Conservation (phyloP, 2,888 invertebrate genomes). For the Aphelenchoides bicaudatus region DNA sequence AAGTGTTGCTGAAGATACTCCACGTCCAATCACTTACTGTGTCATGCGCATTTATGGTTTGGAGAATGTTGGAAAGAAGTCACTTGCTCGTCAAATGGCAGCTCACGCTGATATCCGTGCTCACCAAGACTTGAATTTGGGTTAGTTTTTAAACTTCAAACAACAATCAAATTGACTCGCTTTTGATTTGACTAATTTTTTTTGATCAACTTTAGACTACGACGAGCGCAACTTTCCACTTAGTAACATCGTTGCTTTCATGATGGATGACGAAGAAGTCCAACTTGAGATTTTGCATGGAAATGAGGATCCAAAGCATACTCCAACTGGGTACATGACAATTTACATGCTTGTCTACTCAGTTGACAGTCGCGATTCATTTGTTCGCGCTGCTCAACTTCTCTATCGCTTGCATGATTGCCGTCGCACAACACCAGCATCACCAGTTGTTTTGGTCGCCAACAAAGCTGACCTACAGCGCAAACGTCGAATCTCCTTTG, state of each 20-base stretch:
- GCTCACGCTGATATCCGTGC: constrained; percentile 42
- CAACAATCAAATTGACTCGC: background rate
- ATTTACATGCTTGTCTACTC: constrained; percentile 49
- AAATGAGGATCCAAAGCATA: constrained; percentile 33
- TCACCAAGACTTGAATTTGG: background rate
- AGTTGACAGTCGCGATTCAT: constrained; percentile 51
- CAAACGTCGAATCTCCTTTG: constrained; percentile 46
- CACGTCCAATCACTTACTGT: constrained; percentile 13
- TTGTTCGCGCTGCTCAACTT: constrained; percentile 43
- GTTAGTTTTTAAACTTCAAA: background rate
- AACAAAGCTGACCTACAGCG: constrained; percentile 57
- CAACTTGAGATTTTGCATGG: constrained; percentile 53
- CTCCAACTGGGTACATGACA: constrained; percentile 32
- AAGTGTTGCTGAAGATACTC: constrained; percentile 31
- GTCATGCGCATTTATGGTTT: constrained; percentile 45
- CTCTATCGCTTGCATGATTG: constrained; percentile 37
- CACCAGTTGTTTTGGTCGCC: constrained; percentile 45
- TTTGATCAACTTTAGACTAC: too few relatives aligned
- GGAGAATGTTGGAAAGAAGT: constrained; percentile 47
- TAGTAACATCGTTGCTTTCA: constrained; percentile 44
- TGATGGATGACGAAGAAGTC: constrained; percentile 52
- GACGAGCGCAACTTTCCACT: constrained; percentile 20
- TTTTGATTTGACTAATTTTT: background rate
- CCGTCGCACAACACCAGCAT: constrained; percentile 1
- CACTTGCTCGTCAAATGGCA: constrained; percentile 42